Conservation (phyloP, 2,888 invertebrate genomes). For the Agelastica alni region DNA sequence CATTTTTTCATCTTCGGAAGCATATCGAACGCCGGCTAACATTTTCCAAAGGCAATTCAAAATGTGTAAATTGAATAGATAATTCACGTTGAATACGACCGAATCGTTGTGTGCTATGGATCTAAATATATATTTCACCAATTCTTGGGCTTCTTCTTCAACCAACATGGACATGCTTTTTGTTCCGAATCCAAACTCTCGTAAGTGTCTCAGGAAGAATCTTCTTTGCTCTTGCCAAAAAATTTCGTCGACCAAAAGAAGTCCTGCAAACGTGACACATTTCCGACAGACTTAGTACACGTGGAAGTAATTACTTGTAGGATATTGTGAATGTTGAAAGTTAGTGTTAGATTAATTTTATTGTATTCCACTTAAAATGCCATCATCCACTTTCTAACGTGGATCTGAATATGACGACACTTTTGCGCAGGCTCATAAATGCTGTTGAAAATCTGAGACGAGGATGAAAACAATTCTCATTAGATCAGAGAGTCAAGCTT, state of each 20-base stretch:
- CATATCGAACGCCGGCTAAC: slow-evolving; percentile 78
- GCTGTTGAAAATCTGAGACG: too few species aligned
- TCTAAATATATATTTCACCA: slow-evolving; percentile 62
- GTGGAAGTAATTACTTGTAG: too few species aligned
- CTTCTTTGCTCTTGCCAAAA: slow-evolving; percentile 70
- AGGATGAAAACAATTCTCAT: too few species aligned
- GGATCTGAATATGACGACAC: too few species aligned
- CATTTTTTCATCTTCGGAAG: slow-evolving; percentile 71
- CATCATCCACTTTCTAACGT: too few species aligned
- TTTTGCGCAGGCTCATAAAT: too few species aligned
- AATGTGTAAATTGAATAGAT: slow-evolving; percentile 75
- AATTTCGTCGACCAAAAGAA: slow-evolving; percentile 74
- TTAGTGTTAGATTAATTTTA: too few species aligned
- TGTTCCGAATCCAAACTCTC: slow-evolving; percentile 82
- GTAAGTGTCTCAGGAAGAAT: slow-evolving; percentile 75
- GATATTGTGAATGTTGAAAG: too few species aligned
- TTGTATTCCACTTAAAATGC: too few species aligned
- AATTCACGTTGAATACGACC: slow-evolving; percentile 63
- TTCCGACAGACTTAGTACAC: too few species aligned
- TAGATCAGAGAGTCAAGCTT: too few species aligned
- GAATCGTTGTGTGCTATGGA: slow-evolving; percentile 55
- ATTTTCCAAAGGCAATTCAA: slow-evolving; percentile 83
- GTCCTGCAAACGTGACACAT: slow-evolving; percentile 46
- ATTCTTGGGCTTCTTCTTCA: slow-evolving; percentile 69
- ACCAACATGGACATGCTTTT: slow-evolving; percentile 75